These are phyloP conservation scores for Cyprinodon brontotheroides DNA, from an alignment of 2,113 vertebrate genomes.

Conservation along the genomic window DNA sequence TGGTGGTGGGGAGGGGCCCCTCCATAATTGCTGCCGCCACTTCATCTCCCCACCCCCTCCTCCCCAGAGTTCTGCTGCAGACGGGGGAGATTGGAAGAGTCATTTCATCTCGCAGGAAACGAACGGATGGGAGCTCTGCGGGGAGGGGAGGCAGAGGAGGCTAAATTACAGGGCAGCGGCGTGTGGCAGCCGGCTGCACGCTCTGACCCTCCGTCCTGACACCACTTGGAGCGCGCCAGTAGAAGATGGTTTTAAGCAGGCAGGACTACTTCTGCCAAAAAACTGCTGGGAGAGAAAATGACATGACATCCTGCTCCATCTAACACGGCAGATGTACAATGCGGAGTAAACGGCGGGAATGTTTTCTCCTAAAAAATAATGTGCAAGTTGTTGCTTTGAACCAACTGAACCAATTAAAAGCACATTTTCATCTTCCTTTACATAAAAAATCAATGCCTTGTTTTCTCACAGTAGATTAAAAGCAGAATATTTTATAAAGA, in stretches of 20 bases:
- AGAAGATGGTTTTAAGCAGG: slow-evolving; percentile 41
- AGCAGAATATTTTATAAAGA: neutral
- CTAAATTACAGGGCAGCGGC: slow-evolving; percentile 65
- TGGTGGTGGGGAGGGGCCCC: neutral
- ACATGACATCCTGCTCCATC: neutral
- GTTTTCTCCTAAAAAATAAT: neutral
- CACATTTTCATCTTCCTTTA: neutral
- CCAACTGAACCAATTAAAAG: neutral
- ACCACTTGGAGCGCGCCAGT: slow-evolving; percentile 34
- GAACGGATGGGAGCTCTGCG: slow-evolving; percentile 63
- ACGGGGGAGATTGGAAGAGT: slow-evolving; percentile 76
- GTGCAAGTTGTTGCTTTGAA: neutral
- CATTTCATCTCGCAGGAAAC: slow-evolving; percentile 76
- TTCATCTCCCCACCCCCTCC: slow-evolving; percentile 51
- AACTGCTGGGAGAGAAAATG: neutral
- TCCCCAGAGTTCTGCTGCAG: slow-evolving; percentile 43
- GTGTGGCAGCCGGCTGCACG: slow-evolving; percentile 26
- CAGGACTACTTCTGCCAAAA: slow-evolving; percentile 20
- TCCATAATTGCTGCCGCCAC: slow-evolving; percentile 70
- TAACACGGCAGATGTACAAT: neutral
- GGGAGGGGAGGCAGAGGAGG: slow-evolving; percentile 49
- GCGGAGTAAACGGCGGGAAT: neutral
- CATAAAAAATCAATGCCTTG: neutral
- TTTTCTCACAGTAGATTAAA: neutral
- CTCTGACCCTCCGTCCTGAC: slow-evolving; percentile 54